Base-by-base conservation (phyloP, 2,113 vertebrate species). In the Noctilio leporinus region DNA sequence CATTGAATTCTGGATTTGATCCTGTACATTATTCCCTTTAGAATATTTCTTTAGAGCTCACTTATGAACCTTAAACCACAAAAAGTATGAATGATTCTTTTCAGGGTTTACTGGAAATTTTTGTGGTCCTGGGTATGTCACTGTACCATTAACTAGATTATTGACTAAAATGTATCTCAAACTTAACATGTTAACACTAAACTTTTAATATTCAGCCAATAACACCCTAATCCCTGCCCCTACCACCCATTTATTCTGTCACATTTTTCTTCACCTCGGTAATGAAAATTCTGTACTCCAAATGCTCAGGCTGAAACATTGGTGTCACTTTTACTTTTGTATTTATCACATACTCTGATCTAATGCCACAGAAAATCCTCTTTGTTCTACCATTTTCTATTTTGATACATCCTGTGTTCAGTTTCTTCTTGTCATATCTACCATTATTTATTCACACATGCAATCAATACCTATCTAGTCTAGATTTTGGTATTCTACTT, bases 361-460 rank as follows among this genome's bases (percentile, higher is more conserved):
- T 67, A 2, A 43, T 67, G 16, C 43, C 43, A 22, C 33, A 89
- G 65, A 43, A 85, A 89, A 12, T 65, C 9, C 33, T 59, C 9
- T 69, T 94, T 70, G 7, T 5, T 88, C 49, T 19, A 78, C 16
- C 38, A 81, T 96, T n/a, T n/a, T n/a, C n/a, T n/a, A n/a, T n/a
- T n/a, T n/a, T n/a, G 80, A n/a, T 67, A 24, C 26, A 81, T 6
- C 10, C 7, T 28, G 6, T 87, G 12, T 40, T 92, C 22, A 53
- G 14, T 3, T 8, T 10, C 20, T 93, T 90, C 24, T 81, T 45
- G 67, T 24, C 24, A 35, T 17, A 57, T 1, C 5, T 43, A 17
- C 19, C 15, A 35, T 64, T 77, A 51, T 5, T 5, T 57, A 51
- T 40, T 30, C 33, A 35, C 26, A 84, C 5, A 55, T 62, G 24